Evolutionary conservation across 1,140 invertebrate genomes (phyloP), one percentile per base, ranked within the genome.

Genomic region (Cydia pomonella): DNA sequence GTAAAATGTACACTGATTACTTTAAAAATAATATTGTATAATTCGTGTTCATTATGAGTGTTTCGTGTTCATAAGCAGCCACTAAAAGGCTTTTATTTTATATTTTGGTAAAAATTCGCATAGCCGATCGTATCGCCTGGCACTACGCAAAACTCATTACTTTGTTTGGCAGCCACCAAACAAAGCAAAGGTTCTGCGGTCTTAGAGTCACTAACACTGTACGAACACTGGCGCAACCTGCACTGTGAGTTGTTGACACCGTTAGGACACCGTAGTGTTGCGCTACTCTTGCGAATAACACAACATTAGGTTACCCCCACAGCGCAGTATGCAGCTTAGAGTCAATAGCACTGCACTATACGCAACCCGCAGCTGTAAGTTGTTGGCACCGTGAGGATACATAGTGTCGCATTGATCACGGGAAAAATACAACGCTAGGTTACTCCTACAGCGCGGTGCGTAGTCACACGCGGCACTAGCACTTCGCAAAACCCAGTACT

Each of bases 341-440:
- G 53, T 23, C n/a, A 18, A 16, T 69, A 69, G 64, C 64, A 69
- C 27, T 18, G 64, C 27, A 33, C 27, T 59, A 21, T 59, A 59
- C 53, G 53, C 53, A 59, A 59, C 53, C 27, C 64, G 64, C n/a
- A 33, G 64, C 64, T 33, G n/a, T 18, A 23, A 18, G n/a, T 69
- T 4, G 64, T 69, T 69, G 64, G 41, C 64, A 69, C 64, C 64
- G 64, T 69, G 27, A 69, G 64, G 64, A 33, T 16, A 59, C 53
- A 23, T 59, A 59, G 21, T 23, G 53, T 59, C 23, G 53, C n/a
- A n/a, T 59, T 59, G 7, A 59, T 59, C 53, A 23, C 53, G 53
- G 53, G 53, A 59, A 23, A 21, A 59, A 59, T n/a, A 69, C 64
- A 69, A 29, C 64, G 18, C 29, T 41, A 69, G 29, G 64, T 38